Conservation (phyloP, 2,797 vertebrate genomes). For the Manis pentadactyla region DNA sequence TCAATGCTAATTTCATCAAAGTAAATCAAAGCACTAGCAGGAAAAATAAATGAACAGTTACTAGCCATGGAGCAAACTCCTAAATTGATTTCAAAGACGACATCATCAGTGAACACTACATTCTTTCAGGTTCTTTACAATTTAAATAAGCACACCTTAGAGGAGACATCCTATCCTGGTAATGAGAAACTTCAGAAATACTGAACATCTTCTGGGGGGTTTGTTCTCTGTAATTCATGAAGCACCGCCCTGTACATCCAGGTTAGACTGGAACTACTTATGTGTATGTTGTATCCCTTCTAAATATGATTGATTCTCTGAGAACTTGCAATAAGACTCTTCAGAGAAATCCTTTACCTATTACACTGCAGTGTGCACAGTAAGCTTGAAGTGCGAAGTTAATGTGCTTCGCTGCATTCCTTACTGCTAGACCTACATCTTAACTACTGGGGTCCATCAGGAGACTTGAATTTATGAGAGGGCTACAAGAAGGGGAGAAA, state of each 20-base stretch:
- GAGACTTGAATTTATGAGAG: not conserved
- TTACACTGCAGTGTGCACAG: rapidly evolving
- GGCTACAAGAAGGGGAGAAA: not conserved
- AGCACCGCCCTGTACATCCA: not conserved
- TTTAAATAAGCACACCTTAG: not conserved
- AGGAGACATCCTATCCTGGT: not conserved
- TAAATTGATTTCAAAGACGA: slow-evolving; percentile 11
- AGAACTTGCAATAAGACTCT: not conserved
- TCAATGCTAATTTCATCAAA: not conserved
- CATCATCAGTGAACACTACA: not conserved
- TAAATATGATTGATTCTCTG: not conserved
- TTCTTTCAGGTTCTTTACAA: not conserved
- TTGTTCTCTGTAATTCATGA: not conserved
- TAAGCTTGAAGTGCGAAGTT: not conserved
- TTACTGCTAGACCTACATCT: not conserved
- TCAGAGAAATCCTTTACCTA: not conserved
- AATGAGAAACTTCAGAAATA: not conserved
- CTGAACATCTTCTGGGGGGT: not conserved
- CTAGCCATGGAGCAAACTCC: not conserved
- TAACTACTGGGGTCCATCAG: not conserved
- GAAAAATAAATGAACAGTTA: not conserved
- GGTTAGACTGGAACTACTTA: not conserved
- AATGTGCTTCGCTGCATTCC: not conserved
- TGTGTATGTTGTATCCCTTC: not conserved
- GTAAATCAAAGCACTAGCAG: not conserved